phyloP scores from a whole-genome alignment of 1,140 invertebrate species.

The Trachymyrmex cornetzi region DNA sequence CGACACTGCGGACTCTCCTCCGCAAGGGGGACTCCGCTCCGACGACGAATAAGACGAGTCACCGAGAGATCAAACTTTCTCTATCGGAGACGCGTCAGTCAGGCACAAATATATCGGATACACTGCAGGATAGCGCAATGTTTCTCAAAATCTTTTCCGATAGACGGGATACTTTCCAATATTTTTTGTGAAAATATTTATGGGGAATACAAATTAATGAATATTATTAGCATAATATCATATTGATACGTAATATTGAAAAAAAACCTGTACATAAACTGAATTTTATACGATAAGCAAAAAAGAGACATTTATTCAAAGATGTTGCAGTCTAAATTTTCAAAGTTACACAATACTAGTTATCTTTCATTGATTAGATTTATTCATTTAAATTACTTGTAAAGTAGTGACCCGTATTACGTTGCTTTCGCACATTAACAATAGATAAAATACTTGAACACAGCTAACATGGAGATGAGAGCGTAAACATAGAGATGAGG shows the following conservation, averaged over 20 bases:
- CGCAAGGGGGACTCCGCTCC: constrained; percentile 32
- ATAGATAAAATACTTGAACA: not conserved
- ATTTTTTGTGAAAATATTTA: not conserved
- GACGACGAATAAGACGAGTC: constrained; percentile 65
- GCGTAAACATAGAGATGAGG: constrained; percentile 11
- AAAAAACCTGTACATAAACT: not conserved
- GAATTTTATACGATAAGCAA: not conserved
- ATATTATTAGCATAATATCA: not conserved
- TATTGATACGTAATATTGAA: not conserved
- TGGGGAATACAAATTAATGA: not conserved
- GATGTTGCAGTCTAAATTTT: not conserved
- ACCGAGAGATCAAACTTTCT: constrained; percentile 67
- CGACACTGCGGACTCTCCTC: constrained; percentile 74
- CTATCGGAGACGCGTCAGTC: constrained; percentile 3
- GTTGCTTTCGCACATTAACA: not conserved
- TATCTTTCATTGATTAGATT: not conserved
- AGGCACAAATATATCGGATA: constrained; percentile 11
- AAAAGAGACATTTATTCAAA: not conserved
- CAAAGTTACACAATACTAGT: no score
- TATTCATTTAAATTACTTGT: not conserved
- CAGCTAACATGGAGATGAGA: not conserved
- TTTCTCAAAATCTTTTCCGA: constrained; percentile 23
- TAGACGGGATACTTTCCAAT: not conserved
- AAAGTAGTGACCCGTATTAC: not conserved
- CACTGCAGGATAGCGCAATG: constrained; percentile 7